Percentiles rank a stretch among this genome's conserved stretches.
Evolutionary conservation across 2,888 invertebrate genomes (phyloP).

Genomic region (Calameuta pallipes): DNA sequence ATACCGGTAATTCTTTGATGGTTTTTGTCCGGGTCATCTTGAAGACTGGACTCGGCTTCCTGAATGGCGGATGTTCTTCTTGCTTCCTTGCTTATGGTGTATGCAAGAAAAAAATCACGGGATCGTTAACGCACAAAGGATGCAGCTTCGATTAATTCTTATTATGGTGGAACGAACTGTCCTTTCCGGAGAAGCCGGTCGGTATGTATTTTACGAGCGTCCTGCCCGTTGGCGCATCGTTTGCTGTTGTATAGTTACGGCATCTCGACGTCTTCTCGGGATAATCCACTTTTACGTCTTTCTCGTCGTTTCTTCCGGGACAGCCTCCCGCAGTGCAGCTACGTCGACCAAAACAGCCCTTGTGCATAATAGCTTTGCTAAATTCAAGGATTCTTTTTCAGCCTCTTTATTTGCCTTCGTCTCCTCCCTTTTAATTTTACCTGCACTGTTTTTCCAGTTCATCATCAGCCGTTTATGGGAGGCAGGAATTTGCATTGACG

Average conservation of each 20-base stretch:
- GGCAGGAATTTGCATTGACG: constrained; percentile 22
- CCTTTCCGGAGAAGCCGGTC: constrained; percentile 2
- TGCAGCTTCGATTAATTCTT: too few relatives aligned
- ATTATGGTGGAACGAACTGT: constrained; percentile 1
- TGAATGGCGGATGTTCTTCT: constrained; percentile 14
- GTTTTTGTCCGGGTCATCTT: constrained; percentile 19
- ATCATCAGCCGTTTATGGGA: constrained; percentile 21
- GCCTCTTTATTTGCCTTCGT: constrained; percentile 20
- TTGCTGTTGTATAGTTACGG: background rate
- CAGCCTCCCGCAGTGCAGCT: constrained; percentile 9
- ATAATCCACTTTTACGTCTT: constrained; percentile 18
- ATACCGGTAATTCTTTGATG: constrained; percentile 26
- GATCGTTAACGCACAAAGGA: background rate
- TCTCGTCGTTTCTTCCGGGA: constrained; percentile 14
- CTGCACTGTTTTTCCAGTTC: constrained; percentile 30
- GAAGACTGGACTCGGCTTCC: constrained; percentile 19
- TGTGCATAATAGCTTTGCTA: constrained; percentile 21
- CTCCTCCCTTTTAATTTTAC: constrained; percentile 18
- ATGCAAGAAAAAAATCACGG: constrained; percentile 2
- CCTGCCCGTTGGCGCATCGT: background rate
- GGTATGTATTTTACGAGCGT: background rate
- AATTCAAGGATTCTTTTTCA: constrained; percentile 15
- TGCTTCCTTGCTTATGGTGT: constrained; percentile 11
- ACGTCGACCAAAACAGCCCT: constrained; percentile 1
- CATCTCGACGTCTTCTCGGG: background rate